These are phyloP conservation scores for Gastrophryne carolinensis DNA, from an alignment of 2,797 vertebrate genomes.

Conservation along the genomic window DNA sequence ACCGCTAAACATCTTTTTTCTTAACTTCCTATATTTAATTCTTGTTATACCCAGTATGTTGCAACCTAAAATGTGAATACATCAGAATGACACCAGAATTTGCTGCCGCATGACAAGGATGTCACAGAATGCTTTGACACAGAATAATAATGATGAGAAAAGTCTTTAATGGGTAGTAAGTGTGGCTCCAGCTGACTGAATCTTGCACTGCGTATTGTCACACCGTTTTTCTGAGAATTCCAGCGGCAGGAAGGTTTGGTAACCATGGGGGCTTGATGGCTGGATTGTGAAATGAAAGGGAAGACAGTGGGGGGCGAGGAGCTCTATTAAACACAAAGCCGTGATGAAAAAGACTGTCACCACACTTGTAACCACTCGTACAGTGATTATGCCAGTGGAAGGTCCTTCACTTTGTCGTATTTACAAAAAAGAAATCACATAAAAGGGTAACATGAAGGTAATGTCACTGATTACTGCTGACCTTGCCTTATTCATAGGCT, in stretches of 20 bases:
- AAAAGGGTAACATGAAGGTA: neutral
- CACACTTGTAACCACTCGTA: neutral
- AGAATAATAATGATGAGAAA: neutral
- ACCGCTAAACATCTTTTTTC: too few relatives aligned
- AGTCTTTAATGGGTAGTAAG: neutral
- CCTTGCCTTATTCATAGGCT: too few relatives aligned
- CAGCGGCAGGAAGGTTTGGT: neutral
- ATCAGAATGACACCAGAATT: neutral
- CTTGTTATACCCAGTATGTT: too few relatives aligned
- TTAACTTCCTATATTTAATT: too few relatives aligned
- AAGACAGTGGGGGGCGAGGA: conserved; percentile 3
- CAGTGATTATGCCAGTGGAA: neutral
- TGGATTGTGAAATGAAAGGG: neutral
- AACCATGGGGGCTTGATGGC: neutral
- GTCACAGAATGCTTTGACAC: neutral
- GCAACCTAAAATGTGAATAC: too few relatives aligned
- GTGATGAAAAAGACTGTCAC: neutral
- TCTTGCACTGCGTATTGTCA: conserved; percentile 2
- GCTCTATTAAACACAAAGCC: neutral
- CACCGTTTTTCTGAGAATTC: conserved; percentile 13
- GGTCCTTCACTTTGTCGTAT: neutral
- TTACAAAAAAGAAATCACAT: neutral
- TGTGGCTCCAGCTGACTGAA: conserved; percentile 6
- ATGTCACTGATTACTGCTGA: neutral
- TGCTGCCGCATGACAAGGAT: neutral